Percentiles rank a stretch among this genome's conserved stretches.
Evolutionary conservation across 2,113 vertebrate genomes (phyloP).

Genomic region (Pteropus alecto): DNA sequence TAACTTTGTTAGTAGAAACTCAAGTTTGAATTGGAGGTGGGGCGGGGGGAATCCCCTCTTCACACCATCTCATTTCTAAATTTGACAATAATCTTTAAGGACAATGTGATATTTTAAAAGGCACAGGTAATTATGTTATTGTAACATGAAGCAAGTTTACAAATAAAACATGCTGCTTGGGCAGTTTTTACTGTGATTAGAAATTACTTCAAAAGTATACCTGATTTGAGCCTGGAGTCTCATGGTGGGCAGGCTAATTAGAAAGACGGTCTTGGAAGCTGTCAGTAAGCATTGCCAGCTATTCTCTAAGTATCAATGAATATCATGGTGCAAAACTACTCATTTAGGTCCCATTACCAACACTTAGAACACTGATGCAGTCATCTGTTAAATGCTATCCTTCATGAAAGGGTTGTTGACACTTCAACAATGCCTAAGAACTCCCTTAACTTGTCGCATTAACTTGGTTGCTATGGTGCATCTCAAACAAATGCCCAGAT

Average conservation of each 20-base stretch:
- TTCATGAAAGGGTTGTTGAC: background rate
- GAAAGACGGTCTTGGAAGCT: background rate
- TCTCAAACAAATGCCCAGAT: background rate
- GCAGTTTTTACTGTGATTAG: slow-evolving; percentile 4
- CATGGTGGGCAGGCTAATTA: background rate
- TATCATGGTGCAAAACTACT: background rate
- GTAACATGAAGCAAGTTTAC: background rate
- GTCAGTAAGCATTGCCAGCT: background rate
- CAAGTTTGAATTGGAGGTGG: background rate
- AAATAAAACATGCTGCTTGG: background rate
- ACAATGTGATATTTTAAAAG: background rate
- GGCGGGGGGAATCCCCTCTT: background rate
- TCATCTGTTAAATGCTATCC: background rate
- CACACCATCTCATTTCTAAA: slow-evolving; percentile 19
- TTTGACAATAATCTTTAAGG: background rate
- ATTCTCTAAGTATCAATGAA: background rate
- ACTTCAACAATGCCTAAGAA: background rate
- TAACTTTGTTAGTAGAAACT: background rate
- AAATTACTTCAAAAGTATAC: background rate
- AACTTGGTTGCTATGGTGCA: background rate
- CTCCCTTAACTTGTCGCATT: background rate
- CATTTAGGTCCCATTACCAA: background rate
- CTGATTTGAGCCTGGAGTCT: background rate
- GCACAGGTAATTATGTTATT: slow-evolving; percentile 2
- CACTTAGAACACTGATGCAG: background rate